These are phyloP conservation scores for Syngnathus floridae DNA, from an alignment of 2,113 vertebrate species.

Conservation along the genomic window DNA sequence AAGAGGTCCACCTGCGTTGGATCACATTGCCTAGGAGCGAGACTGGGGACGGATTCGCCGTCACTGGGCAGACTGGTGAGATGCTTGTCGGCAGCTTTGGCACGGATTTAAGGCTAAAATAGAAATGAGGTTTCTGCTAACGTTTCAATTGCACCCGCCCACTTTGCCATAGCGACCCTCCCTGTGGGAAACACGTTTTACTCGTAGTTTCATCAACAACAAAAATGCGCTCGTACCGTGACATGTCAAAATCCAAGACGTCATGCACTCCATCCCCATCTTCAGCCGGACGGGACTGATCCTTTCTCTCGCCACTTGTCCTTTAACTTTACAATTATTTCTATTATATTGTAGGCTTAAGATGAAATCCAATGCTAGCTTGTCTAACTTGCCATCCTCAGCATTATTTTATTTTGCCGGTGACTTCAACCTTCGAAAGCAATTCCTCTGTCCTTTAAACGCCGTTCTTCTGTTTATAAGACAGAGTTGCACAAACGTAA, in stretches of 20 bases:
- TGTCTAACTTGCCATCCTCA: constrained; percentile 32
- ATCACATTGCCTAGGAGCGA: background rate
- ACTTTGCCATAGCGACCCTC: constrained; percentile 25
- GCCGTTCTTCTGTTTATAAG: background rate
- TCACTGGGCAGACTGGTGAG: constrained; percentile 41
- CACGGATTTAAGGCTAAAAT: constrained; percentile 17
- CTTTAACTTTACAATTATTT: constrained; percentile 46
- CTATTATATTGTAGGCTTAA: background rate
- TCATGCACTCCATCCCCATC: constrained; percentile 35
- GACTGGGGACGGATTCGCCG: constrained; percentile 12
- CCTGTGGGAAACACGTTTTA: constrained; percentile 19
- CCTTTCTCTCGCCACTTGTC: constrained; percentile 27
- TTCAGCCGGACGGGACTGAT: background rate
- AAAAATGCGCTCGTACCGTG: constrained; percentile 25
- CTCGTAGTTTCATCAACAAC: constrained; percentile 12
- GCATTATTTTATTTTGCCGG: constrained; percentile 18
- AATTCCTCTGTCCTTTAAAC: background rate
- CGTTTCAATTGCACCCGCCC: constrained; percentile 51
- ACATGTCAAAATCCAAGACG: constrained; percentile 29
- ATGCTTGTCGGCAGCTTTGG: constrained; percentile 16
- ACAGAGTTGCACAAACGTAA: background rate
- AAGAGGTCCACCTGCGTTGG: background rate
- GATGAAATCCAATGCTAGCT: constrained; percentile 15
- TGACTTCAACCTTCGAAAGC: constrained; percentile 31
- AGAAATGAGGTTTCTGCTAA: constrained; percentile 23